Evolutionary conservation across 2,888 invertebrate species (phyloP).

Genomic region (Eupithecia exiguata): DNA sequence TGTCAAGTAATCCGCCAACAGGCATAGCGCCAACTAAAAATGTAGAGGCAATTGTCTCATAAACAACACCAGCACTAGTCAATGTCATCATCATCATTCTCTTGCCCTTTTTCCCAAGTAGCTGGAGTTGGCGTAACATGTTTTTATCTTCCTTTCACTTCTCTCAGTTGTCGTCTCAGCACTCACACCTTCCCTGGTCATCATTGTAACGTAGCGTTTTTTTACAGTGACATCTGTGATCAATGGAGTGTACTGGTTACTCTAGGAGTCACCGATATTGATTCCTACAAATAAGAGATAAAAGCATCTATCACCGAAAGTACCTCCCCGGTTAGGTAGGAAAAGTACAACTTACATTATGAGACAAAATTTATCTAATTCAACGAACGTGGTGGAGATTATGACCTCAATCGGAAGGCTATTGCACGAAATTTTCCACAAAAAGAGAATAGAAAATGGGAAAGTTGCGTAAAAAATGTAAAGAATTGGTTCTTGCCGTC

Average conservation of each 20-base stretch:
- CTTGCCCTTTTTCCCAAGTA: neutral
- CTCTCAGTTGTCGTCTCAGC: neutral
- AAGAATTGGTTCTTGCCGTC: neutral
- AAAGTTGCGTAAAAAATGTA: neutral
- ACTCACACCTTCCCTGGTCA: neutral
- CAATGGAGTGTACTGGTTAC: no score
- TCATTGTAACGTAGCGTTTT: no score
- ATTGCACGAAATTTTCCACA: neutral
- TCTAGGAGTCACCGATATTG: no score
- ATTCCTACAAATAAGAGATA: no score
- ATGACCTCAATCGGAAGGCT: neutral
- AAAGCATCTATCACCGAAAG: no score
- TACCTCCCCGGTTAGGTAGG: no score
- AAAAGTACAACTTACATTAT: no score
- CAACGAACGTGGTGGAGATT: neutral
- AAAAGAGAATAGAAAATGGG: neutral
- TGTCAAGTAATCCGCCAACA: neutral
- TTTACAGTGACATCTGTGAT: no score
- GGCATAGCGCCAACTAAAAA: neutral
- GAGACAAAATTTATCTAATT: neutral
- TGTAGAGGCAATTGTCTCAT: neutral
- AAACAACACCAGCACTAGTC: neutral
- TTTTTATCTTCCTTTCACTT: neutral
- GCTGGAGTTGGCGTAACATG: neutral
- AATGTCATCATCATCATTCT: neutral